Base-by-base conservation (phyloP, 2,113 vertebrate genomes). In the Phaethornis superciliosus region DNA sequence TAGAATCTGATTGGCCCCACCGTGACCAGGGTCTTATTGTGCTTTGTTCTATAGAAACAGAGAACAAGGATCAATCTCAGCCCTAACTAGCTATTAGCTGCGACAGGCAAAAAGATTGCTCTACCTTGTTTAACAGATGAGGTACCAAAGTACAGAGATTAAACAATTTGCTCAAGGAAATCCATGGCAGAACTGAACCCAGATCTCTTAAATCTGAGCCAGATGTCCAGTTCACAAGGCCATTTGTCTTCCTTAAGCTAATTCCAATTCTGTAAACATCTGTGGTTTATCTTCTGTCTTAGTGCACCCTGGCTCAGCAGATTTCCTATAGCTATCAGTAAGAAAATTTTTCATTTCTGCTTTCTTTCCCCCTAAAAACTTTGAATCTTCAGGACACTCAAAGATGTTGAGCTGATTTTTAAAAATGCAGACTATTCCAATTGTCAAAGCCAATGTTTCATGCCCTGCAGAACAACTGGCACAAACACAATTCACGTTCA, bases 161-260 rank as follows among this genome's bases (percentile, higher is more conserved):
- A 95, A 91, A 88, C 46, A 83, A 88, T 95, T 95, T 95, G 68
- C 85, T 80, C 40, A 64, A 71, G 76, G 79, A 93, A 89, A 94
- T 91, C 68, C 27, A 51, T 70, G 64, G 71, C n/a, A 95, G 44
- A 85, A 81, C 9, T 59, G 42, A 90, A 74, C 51, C 26, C 68
- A 78, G 71, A 59, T 67, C 85, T 94, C 40, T 77, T 91, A 82
- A 89, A 89, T 88, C 68, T 80, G 75, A 90, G 76, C 47, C 79
- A 85, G 72, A 74, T 95, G 89, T 82, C 89, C 89, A 91, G 68
- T 80, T 72, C 75, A 70, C 24, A 88, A 74, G 40, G n/a, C 47
- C 60, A 81, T 95, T 90, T 88, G 27, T 87, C 77, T 90, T 94
- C 44, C 49, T 86, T 62, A 60, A 46, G 58, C 90, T 72, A 93